Base-by-base conservation (phyloP, 1,140 invertebrate species). In the Ectropis grisescens region DNA sequence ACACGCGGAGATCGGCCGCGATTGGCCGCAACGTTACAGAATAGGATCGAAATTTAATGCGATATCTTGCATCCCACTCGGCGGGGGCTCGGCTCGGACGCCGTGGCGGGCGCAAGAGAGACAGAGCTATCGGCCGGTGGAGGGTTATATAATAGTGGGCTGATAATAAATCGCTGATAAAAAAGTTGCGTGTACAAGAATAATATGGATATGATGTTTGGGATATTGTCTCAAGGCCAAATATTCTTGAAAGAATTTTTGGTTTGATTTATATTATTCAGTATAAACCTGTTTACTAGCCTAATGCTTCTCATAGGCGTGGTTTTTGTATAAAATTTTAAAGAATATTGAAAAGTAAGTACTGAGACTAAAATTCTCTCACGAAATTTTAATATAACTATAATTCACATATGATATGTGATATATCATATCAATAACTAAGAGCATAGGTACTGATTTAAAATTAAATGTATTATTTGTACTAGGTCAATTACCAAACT, bases 1-100 rank as follows among this genome's bases (percentile, higher is more conserved):
- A 84, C 74, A 82, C 81, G 65, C 65, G 61, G 60, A 79, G 80
- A 82, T 82, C 72, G 71, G 64, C 61, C 64, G 76, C 69, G 75
- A 82, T 82, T 81, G 80, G 80, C 71, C 68, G 57, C 69, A 69
- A 71, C 69, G 60, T 71, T 65, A 72, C 62, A 80, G 74, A 79
- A 76, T 62, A 74, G 58, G 71, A 76, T 80, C 75, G 75, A 80
- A 78, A 71, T 71, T 74, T 65, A 75, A 75, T 72, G 68, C 66
- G 68, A 60, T 45, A 52, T 62, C 32, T 32, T 37, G 30, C 47
- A 31, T 74, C 74, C 56, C 69, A 29, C 54, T 79, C 60, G 45
- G 28, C 44, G 11, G 7, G 5, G 28, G 33, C 37, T 13, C 31
- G 45, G 15, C 31, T 30, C 37, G 32, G 37, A 29, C 16, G 33